Conservation (phyloP, 2,113 vertebrate species). For the Cavia porcellus region DNA sequence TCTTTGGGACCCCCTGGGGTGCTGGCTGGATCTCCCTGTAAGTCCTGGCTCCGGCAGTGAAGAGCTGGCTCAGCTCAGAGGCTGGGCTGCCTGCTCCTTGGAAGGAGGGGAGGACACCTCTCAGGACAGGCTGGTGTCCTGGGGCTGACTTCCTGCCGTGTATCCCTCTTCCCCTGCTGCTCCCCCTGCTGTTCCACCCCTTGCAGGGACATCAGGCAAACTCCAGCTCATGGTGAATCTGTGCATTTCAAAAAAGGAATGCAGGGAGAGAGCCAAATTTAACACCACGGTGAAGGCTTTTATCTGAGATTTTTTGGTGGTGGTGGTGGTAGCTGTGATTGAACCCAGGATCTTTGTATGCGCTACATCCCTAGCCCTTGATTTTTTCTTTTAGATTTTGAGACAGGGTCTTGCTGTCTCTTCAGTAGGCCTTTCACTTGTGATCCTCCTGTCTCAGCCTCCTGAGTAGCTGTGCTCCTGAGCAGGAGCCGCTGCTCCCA, state of each 20-base stretch:
- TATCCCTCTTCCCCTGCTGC: accelerated
- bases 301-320: neutral
- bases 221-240: neutral
- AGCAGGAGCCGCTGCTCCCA: neutral
- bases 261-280: neutral
- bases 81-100: neutral
- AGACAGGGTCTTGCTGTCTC: neutral
- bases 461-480: neutral
- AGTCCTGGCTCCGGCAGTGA: neutral
- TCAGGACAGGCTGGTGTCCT: accelerated
- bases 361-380: neutral
- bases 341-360: neutral
- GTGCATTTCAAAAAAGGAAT: neutral
- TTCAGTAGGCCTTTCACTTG: neutral
- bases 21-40: neutral
- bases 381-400: neutral
- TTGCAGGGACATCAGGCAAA: neutral
- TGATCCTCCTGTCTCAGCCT: neutral
- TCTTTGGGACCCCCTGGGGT: neutral
- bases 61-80: neutral
- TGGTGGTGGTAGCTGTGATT: neutral
- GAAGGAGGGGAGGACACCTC: neutral
- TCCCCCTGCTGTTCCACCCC: too few relatives aligned
- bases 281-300: neutral
- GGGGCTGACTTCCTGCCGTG: neutral